Evolutionary conservation across 2,888 invertebrate genomes (phyloP).

Genomic region (Chloroclystis v-ata): DNA sequence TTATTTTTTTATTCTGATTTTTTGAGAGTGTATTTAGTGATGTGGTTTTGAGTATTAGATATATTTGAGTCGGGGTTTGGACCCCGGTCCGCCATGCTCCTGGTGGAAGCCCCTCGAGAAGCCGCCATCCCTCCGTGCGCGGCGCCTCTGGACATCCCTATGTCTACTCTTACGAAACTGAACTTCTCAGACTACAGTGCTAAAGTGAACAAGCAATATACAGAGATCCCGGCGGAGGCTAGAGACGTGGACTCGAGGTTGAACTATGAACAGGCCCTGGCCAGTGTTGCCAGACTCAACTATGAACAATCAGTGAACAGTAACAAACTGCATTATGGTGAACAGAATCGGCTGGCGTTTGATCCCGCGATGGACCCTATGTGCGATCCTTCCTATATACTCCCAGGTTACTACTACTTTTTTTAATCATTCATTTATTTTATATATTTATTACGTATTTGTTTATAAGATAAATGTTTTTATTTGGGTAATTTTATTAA

Average conservation of each 20-base stretch:
- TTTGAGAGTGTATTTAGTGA: slow-evolving; percentile 39
- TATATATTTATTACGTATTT: too few relatives aligned
- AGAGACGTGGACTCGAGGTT: slow-evolving; percentile 55
- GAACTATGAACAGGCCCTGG: slow-evolving; percentile 62
- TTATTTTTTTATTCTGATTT: background rate
- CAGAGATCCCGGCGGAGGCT: slow-evolving; percentile 45
- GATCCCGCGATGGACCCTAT: slow-evolving; percentile 59
- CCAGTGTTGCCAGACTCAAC: slow-evolving; percentile 57
- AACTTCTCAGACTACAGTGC: slow-evolving; percentile 73
- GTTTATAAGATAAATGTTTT: too few relatives aligned
- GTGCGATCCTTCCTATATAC: slow-evolving; percentile 58
- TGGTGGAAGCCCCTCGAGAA: slow-evolving; percentile 86
- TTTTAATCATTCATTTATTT: background rate
- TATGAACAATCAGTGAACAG: slow-evolving; percentile 61
- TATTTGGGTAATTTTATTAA: too few relatives aligned
- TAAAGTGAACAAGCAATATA: slow-evolving; percentile 64
- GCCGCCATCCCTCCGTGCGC: slow-evolving; percentile 81
- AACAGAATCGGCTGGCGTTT: slow-evolving; percentile 61
- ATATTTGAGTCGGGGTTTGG: slow-evolving; percentile 39
- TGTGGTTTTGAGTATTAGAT: slow-evolving; percentile 47
- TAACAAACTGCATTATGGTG: slow-evolving; percentile 58
- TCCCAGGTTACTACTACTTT: slow-evolving; percentile 59
- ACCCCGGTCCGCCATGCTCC: slow-evolving; percentile 83
- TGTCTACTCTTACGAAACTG: slow-evolving; percentile 68
- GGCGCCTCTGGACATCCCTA: slow-evolving; percentile 65